Percentiles rank a stretch among this genome's conserved stretches.
Conservation (phyloP, 2,113 vertebrate genomes). For the Addax nasomaculatus region DNA sequence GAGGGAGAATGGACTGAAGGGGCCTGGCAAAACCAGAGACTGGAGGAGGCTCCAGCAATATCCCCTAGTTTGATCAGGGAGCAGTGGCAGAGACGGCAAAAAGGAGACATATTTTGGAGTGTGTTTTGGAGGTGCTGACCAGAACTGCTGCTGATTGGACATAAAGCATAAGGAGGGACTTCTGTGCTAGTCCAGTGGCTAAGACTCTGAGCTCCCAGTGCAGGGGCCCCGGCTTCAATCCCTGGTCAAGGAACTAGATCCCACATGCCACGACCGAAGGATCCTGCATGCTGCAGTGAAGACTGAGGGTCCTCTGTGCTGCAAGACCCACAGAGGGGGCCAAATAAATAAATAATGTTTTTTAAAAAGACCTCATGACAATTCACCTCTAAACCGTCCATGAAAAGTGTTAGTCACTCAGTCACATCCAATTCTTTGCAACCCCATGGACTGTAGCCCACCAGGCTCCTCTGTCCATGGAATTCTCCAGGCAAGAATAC, state of each 20-base stretch:
- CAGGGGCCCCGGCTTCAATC: neutral
- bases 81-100: neutral
- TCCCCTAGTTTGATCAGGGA: neutral
- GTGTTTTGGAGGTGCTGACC: neutral
- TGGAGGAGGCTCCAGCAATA: neutral
- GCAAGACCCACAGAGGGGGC: neutral
- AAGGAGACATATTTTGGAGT: neutral
- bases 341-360: neutral
- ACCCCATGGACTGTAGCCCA: neutral
- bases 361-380: neutral
- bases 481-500: neutral
- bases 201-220: neutral
- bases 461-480: neutral
- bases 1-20: neutral
- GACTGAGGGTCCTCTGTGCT: neutral
- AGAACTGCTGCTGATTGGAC: neutral
- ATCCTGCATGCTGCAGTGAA: neutral
- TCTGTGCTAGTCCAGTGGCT: neutral
- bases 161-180: neutral
- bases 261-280: neutral
- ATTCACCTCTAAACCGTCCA: neutral
- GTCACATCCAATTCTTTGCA: neutral
- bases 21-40: neutral
- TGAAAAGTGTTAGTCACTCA: neutral
- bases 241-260: neutral